Evolutionary conservation across 2,797 vertebrate species (phyloP).

Genomic region (Pangasius djambal): DNA sequence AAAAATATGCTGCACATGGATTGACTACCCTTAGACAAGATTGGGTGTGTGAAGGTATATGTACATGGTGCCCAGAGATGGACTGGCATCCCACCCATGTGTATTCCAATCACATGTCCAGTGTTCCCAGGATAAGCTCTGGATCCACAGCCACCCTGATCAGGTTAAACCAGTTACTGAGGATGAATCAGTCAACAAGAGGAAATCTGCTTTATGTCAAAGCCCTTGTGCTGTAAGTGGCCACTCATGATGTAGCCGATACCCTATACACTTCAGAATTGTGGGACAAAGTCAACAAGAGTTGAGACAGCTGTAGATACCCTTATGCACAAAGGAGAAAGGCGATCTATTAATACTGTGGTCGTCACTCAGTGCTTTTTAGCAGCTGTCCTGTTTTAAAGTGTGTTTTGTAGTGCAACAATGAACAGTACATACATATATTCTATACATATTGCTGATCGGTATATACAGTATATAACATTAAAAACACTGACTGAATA

Average conservation of each 20-base stretch:
- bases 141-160: background rate
- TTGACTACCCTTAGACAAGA: background rate
- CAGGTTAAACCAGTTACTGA: background rate
- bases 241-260: background rate
- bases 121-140: background rate
- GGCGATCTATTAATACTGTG: background rate
- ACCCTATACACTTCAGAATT: background rate
- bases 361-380: background rate
- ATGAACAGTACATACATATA: background rate
- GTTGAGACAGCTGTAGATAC: constrained; percentile 3
- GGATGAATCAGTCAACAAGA: background rate
- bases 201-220: background rate
- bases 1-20: background rate
- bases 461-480: no score
- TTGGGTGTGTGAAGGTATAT: background rate
- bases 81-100: background rate
- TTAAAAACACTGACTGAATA: no score
- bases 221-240: background rate
- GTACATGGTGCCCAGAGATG: background rate
- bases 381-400: constrained; percentile 1
- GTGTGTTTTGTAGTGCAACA: background rate
- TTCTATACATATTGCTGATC: background rate
- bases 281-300: background rate
- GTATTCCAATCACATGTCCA: background rate
- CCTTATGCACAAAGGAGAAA: background rate